These are phyloP conservation scores for Scatophagus argus DNA, from an alignment of 2,113 vertebrate genomes.

Conservation along the genomic window DNA sequence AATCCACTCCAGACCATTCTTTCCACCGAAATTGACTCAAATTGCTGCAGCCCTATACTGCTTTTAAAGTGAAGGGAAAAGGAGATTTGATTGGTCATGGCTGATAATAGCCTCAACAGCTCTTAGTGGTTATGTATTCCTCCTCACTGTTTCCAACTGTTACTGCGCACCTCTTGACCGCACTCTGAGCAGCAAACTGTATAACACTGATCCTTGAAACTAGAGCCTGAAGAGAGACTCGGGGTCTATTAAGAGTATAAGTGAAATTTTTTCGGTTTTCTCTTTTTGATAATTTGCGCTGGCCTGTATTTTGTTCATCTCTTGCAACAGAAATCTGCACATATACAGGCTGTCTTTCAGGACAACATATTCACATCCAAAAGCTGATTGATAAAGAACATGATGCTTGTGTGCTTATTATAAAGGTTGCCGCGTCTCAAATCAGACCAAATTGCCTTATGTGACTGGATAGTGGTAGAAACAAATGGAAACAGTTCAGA, in stretches of 20 bases:
- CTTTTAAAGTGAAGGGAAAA: not conserved
- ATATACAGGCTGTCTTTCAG: not conserved
- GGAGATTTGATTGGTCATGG: conserved; percentile 37
- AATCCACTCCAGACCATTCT: not conserved
- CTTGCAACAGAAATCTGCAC: not conserved
- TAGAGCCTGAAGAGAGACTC: not conserved
- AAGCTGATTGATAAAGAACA: not conserved
- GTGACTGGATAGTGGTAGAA: not conserved
- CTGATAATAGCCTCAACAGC: conserved; percentile 4
- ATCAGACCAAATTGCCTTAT: not conserved
- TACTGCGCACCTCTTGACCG: conserved; percentile 12
- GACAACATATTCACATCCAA: not conserved
- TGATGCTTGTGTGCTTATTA: not conserved
- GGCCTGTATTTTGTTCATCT: not conserved
- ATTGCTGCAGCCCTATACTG: not conserved
- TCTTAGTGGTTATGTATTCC: not conserved
- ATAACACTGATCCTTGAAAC: not conserved
- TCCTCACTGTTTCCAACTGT: not conserved
- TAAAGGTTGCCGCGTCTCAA: not conserved
- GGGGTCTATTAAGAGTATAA: not conserved
- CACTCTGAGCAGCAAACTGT: not conserved
- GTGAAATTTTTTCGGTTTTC: conserved; percentile 7
- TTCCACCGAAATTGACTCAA: not conserved
- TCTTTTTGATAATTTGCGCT: not conserved
- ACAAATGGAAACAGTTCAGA: not conserved